Evolutionary conservation across 2,888 invertebrate species (phyloP), one percentile per base, ranked within the genome.

Genomic region (Caenorhabditis afra): DNA sequence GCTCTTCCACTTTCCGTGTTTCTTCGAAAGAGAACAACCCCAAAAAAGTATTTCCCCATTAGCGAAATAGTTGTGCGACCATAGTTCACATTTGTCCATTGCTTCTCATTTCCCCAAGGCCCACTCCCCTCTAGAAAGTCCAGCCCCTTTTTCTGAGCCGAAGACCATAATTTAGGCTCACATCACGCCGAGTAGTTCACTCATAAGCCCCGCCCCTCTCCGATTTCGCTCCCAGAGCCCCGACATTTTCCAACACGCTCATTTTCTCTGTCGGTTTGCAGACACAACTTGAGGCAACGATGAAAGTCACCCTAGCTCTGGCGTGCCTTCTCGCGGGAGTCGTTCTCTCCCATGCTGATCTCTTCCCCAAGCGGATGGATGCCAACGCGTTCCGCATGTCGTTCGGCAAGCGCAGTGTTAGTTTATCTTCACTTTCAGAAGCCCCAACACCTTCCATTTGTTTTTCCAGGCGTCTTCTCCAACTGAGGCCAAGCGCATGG

Each of bases 371-470:
- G 12, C 55, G 71, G 11, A 70, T 79, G 57, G 83, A 83, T 52
- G 79, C 79, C 41, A 83, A 80, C 50, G 77, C 81, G 1, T 83
- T 80, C 76, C 68, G 83, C 22, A 81, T 83, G 83, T 79, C 75
- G 20, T 81, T 83, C 23, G 83, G 81, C 29, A 83, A 83, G 41
- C 55, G 83, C 58, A 67, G 66, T 37, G 59, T 59, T n/a, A 58
- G 64, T 58, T 29, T 29, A 29, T 29, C 7, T 7, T 29, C 29
- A n/a, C n/a, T n/a, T n/a, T n/a, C 29, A 29, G 29, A 29, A n/a
- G n/a, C 29, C 7, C 29, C 29, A 29, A 29, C 3, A 5, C 29
- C 3, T 29, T 29, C 29, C 29, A 7, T 5, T 29, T 3, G 7
- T 7, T 29, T 29, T 41, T 67, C 22, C 44, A 80, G 75, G 47